A percentile compares a stretch with the other conserved stretches of the same genome.
Evolutionary conservation across 2,797 vertebrate genomes (phyloP).

Genomic region (Borostomias antarcticus): DNA sequence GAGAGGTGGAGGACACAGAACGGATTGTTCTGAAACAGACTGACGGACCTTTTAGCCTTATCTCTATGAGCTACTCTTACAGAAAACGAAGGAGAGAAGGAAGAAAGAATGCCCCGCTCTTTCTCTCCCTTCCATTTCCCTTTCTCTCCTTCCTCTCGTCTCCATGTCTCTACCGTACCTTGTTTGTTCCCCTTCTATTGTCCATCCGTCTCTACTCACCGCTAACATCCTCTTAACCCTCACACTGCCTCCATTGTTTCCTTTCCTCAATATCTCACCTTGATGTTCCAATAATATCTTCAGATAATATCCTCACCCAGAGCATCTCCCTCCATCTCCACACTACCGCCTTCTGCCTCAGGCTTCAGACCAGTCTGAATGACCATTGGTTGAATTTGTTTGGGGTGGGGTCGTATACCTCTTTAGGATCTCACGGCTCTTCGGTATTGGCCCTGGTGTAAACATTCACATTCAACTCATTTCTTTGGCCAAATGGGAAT

Average conservation of each 20-base stretch:
- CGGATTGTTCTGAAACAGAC: constrained; percentile 81
- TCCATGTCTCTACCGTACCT: constrained; percentile 43
- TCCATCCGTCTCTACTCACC: constrained; percentile 53
- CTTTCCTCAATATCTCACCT: constrained; percentile 49
- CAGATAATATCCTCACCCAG: no score
- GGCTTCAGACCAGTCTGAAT: no score
- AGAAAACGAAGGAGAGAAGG: constrained; percentile 79
- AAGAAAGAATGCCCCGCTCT: constrained; percentile 68
- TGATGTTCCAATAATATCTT: constrained; percentile 64
- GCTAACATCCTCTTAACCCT: constrained; percentile 67
- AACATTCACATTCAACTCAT: no score
- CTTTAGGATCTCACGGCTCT: no score
- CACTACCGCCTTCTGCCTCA: not conserved
- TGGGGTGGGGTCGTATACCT: no score
- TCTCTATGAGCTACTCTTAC: constrained; percentile 83
- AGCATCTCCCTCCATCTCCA: no score
- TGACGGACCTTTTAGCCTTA: constrained; percentile 86
- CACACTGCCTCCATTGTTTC: constrained; percentile 56
- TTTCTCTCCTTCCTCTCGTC: constrained; percentile 63
- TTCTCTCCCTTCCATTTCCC: constrained; percentile 69
- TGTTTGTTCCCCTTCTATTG: constrained; percentile 67
- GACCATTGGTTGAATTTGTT: no score
- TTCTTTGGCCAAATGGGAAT: no score
- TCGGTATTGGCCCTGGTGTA: no score
- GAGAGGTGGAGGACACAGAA: constrained; percentile 69